Conservation (phyloP, 2,888 invertebrate species). For the Ormyrus thymus region DNA sequence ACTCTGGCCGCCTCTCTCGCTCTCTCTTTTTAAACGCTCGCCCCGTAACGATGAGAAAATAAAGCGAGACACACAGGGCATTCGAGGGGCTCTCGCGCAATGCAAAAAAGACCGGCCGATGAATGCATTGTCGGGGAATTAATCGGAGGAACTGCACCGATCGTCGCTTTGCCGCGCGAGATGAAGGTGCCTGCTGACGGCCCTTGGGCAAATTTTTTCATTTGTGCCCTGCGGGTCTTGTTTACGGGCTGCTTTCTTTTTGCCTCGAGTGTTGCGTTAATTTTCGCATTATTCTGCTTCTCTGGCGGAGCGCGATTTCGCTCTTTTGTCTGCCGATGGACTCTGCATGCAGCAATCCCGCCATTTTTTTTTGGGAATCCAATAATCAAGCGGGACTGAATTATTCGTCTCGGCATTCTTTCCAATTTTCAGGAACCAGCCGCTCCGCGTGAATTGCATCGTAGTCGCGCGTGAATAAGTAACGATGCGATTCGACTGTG, state of each 20-base stretch:
- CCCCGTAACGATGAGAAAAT: conserved; percentile 44
- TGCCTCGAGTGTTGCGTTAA: background rate
- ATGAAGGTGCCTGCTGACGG: conserved; percentile 4
- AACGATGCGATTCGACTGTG: conserved; percentile 23
- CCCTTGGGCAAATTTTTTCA: background rate
- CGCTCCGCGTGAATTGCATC: conserved; percentile 17
- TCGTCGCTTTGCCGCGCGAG: conserved; percentile 29
- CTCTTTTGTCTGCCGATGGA: conserved; percentile 4
- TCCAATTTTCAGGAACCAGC: conserved; percentile 21
- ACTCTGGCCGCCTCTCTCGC: conserved; percentile 39
- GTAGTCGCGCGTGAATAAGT: conserved; percentile 32
- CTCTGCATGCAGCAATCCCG: background rate
- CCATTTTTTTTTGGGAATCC: conserved; percentile 31
- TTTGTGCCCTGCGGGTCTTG: conserved; percentile 17
- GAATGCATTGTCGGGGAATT: conserved; percentile 51
- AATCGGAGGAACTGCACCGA: conserved; percentile 50
- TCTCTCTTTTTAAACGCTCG: conserved; percentile 44
- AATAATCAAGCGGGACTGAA: conserved; percentile 41
- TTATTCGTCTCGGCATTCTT: conserved; percentile 41
- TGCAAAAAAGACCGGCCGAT: conserved; percentile 44
- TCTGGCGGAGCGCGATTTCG: conserved; percentile 4
- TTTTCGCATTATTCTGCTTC: background rate
- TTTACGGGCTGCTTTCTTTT: background rate
- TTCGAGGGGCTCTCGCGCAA: conserved; percentile 24
- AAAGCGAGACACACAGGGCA: background rate